Evolutionary conservation across 2,113 vertebrate species (phyloP).

Genomic region (Struthidea cinerea): DNA sequence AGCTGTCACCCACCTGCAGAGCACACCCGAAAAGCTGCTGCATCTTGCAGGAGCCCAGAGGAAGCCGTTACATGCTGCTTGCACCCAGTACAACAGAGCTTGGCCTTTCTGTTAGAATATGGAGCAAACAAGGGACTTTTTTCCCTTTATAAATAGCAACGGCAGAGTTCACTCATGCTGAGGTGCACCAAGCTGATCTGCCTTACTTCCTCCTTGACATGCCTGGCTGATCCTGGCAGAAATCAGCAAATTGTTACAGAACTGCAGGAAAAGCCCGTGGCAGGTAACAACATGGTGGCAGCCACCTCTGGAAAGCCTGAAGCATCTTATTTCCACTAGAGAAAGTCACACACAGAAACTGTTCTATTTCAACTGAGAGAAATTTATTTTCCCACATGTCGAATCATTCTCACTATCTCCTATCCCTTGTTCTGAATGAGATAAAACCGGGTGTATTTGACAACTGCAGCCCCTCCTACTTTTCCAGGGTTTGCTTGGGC

Average conservation of each 20-base stretch:
- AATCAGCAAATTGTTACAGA: not conserved
- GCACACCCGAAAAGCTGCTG: not conserved
- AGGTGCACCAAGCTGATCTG: not conserved
- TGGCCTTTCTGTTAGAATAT: not conserved
- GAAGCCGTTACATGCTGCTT: not conserved
- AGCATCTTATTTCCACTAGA: not conserved
- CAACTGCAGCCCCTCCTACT: not conserved
- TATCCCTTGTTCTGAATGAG: not conserved
- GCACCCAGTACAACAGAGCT: fast-evolving
- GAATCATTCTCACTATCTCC: not conserved
- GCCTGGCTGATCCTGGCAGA: not conserved
- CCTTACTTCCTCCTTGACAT: not conserved
- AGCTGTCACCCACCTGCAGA: not conserved
- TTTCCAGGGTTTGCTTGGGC: not conserved
- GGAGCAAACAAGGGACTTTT: not conserved
- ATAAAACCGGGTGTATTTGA: not conserved
- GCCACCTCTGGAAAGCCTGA: not conserved
- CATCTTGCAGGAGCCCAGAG: not conserved
- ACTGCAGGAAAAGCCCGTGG: not conserved
- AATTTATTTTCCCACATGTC: not conserved
- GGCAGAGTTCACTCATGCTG: not conserved
- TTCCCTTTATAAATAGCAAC: conserved; percentile 6
- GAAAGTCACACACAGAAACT: not conserved
- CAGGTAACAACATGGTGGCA: not conserved
- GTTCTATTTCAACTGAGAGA: not conserved